These are phyloP conservation scores for Galaxea fascicularis DNA, from an alignment of 92 coral and sea anemone species.

Conservation along the genomic window DNA sequence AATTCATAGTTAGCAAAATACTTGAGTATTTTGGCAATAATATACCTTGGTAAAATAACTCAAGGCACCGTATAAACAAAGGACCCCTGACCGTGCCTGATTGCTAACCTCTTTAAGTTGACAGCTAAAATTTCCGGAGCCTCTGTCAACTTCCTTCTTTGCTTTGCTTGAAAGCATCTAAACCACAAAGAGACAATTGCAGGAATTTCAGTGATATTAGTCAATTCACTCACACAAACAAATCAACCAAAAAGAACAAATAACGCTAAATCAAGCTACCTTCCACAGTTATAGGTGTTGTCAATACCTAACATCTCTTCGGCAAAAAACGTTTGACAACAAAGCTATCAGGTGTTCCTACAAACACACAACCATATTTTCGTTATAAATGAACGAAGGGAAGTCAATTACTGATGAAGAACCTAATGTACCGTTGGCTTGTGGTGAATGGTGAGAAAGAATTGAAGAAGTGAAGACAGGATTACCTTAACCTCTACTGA, in stretches of 20 bases:
- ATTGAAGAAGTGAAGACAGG: not conserved
- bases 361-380: not conserved
- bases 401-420: not conserved
- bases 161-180: not conserved
- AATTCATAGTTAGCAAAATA: no score
- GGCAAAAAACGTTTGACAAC: not conserved
- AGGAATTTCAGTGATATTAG: not conserved
- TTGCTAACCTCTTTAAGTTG: slow-evolving; percentile 3
- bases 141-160: not conserved
- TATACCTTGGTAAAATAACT: not conserved
- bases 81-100: no score
- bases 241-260: not conserved
- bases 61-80: no score
- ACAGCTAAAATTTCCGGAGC: not conserved
- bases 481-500: not conserved
- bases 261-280: not conserved
- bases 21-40: no score
- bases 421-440: no score
- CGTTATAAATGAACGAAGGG: not conserved
- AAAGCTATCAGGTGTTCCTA: not conserved
- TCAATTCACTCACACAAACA: not conserved
- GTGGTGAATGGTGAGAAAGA: no score
- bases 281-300: not conserved
- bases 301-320: not conserved
- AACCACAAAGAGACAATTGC: not conserved